These are phyloP conservation scores for Calliphora vomitoria DNA, from an alignment of 2,888 invertebrate species.

Conservation along the genomic window DNA sequence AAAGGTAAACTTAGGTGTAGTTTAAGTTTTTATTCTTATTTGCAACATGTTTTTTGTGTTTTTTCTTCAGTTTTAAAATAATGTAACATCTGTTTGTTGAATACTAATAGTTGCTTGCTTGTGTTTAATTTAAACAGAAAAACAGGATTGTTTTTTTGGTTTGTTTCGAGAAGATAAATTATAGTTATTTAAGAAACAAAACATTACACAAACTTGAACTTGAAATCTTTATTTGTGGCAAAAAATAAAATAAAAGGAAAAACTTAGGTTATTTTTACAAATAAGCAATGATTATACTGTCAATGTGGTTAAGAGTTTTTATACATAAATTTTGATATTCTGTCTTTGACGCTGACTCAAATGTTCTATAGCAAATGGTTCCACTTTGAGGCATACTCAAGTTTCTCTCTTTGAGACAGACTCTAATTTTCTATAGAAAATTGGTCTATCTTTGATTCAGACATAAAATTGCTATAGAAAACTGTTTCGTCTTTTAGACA, in stretches of 20 bases:
- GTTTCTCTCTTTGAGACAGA: no score
- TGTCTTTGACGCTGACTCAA: no score
- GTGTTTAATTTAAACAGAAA: background rate
- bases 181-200: conserved; percentile 29
- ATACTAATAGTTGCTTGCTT: conserved; percentile 32
- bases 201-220: conserved; percentile 57
- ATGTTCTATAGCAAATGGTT: no score
- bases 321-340: no score
- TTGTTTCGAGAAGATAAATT: conserved; percentile 12
- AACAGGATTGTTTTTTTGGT: conserved; percentile 45
- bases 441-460: no score
- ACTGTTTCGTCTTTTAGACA: no score
- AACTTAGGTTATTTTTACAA: background rate
- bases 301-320: no score
- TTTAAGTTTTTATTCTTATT: conserved; percentile 7
- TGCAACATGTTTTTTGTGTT: conserved; percentile 34
- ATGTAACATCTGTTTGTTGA: conserved; percentile 66
- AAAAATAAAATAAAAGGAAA: background rate
- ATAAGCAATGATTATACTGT: background rate
- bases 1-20: conserved; percentile 7
- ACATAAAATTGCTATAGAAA: no score
- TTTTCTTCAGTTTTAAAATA: conserved; percentile 12
- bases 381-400: no score
- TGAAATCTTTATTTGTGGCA: conserved; percentile 36
- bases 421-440: no score